Base-by-base conservation (phyloP, 2,888 invertebrate genomes). In the Nomada lathburiana region DNA sequence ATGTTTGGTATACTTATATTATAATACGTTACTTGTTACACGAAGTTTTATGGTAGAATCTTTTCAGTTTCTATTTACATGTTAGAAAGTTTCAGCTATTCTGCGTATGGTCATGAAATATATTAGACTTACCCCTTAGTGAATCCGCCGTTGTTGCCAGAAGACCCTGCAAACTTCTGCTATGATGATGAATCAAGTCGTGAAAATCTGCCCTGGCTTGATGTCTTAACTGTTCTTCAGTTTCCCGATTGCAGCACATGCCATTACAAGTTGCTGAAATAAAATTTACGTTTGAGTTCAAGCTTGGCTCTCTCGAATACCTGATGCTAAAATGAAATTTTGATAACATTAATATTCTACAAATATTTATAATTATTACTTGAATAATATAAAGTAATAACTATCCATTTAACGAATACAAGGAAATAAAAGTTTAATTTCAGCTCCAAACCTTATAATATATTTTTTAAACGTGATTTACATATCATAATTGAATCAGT, bases 111-210 rank as follows among this genome's bases (percentile, higher is more conserved):
- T 23, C 9, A 26, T 29, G 20, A 42, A 72, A 65, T 29, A 47
- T 50, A 20, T 62, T 20, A 16, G 11, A 94, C 95, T 95, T 94
- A 97, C 98, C 96, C 95, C 97, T 96, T 90, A 97, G 95, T 80
- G 96, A 96, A 89, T 95, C 95, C 87, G 96, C 96, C 50, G 97
- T 97, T 68, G 96, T 96, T 85, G 96, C 95, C 86, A 98, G 95
- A 80, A 97, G 95, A 87, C 97, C 97, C 87, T 97, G 96, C 80
- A 97, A 95, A 87, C 97, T 96, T 91, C 96, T 95, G 76, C 97
- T 96, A 88, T 97, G 96, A 92, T 96, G 96, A 84, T 96, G 95
- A 63, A 89, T 89, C 89, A 97, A 94, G 83, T 95, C 95, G 90
- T 96, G 96, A 89, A 97, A 97, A 90, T 96, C 95, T 82, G 94